Conservation (phyloP, 2,888 invertebrate species). For the Caenorhabditis sinica region DNA sequence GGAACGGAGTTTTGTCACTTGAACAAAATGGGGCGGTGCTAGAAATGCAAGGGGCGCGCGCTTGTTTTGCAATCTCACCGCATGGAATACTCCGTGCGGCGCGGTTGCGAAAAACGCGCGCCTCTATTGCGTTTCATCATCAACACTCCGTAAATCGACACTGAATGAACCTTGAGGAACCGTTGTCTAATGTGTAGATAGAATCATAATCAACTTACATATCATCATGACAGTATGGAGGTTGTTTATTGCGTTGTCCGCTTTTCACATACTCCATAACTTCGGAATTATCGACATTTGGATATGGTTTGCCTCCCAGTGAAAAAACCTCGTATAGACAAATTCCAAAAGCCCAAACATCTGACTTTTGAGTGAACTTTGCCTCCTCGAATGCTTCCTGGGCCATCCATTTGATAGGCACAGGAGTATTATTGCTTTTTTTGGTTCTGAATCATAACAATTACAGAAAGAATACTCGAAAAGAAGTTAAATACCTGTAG, state of each 20-base stretch:
- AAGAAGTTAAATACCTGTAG: slow-evolving; percentile 60
- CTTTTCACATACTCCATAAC: slow-evolving; percentile 86
- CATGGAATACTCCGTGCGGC: no score
- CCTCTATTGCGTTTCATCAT: no score
- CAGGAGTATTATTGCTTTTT: slow-evolving; percentile 67
- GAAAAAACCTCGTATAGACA: slow-evolving; percentile 87
- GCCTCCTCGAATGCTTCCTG: slow-evolving; percentile 93
- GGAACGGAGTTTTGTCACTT: no score
- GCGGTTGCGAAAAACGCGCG: no score
- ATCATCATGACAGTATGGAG: slow-evolving; percentile 90
- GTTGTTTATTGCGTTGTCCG: slow-evolving; percentile 93
- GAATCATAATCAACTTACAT: slow-evolving; percentile 86
- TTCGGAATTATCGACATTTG: slow-evolving; percentile 72
- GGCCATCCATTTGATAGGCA: slow-evolving; percentile 99
- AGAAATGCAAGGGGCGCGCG: no score
- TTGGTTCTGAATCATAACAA: slow-evolving; percentile 31
- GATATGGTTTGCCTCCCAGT: slow-evolving; percentile 88
- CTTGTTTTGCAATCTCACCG: no score
- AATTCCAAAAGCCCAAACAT: slow-evolving; percentile 86
- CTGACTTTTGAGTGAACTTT: slow-evolving; percentile 88
- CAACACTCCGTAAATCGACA: no score
- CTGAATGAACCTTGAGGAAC: no score
- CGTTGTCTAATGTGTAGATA: no score
- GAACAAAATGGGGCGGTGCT: no score
- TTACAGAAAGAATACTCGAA: no score